Evolutionary conservation across 1,140 invertebrate genomes (phyloP).

Genomic region (Drosophila subobscura): DNA sequence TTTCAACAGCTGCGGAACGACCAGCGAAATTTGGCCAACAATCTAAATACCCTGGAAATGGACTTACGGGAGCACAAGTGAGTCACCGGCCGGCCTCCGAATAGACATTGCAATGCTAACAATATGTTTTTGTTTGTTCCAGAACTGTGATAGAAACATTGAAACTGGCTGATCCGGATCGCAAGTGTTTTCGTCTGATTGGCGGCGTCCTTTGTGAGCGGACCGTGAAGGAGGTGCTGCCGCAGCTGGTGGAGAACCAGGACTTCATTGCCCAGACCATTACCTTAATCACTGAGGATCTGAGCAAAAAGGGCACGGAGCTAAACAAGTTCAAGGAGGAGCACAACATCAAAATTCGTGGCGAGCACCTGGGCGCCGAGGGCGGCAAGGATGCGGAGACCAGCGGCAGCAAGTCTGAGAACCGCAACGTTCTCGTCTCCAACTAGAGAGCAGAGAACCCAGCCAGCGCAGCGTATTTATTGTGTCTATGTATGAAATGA

Average conservation of each 20-base stretch:
- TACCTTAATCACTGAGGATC: constrained; percentile 90
- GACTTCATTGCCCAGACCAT: constrained; percentile 92
- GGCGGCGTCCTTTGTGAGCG: constrained; percentile 96
- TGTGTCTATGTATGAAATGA: constrained; percentile 54
- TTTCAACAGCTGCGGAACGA: constrained; percentile 94
- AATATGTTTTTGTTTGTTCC: constrained; percentile 30
- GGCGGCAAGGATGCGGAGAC: constrained; percentile 82
- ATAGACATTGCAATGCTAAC: neutral
- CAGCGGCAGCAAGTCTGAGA: constrained; percentile 83
- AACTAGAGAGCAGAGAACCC: constrained; percentile 68
- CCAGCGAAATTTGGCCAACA: constrained; percentile 92
- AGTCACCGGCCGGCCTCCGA: constrained; percentile 73
- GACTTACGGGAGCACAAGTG: constrained; percentile 98
- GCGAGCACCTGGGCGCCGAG: constrained; percentile 85
- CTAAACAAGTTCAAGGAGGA: constrained; percentile 97
- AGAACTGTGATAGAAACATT: constrained; percentile 98
- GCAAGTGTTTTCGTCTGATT: constrained; percentile 97
- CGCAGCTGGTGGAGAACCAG: constrained; percentile 91
- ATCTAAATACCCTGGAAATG: constrained; percentile 95
- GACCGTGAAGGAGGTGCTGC: constrained; percentile 95
- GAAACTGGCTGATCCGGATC: constrained; percentile 91
- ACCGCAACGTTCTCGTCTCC: constrained; percentile 86
- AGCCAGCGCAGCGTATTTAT: constrained; percentile 65
- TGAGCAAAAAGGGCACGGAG: constrained; percentile 94
- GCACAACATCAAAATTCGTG: constrained; percentile 92